Conservation (phyloP, 1,140 invertebrate genomes). For the Ceratina calcarata region DNA sequence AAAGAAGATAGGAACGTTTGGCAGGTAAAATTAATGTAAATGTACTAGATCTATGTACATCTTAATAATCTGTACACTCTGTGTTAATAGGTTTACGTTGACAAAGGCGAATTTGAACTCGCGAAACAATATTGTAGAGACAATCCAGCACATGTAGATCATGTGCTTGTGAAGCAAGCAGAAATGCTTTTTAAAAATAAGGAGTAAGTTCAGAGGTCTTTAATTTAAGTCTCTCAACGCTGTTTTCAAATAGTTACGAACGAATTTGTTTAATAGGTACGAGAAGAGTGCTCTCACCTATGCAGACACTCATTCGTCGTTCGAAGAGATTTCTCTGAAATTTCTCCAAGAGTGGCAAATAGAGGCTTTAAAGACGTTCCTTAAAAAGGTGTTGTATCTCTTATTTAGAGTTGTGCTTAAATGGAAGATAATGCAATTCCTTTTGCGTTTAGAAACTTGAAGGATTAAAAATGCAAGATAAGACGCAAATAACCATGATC, state of each 20-base stretch:
- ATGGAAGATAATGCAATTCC: not conserved
- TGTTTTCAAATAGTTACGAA: not conserved
- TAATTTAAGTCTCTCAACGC: too few species aligned
- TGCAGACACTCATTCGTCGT: conserved; percentile 94
- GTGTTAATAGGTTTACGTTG: conserved; percentile 87
- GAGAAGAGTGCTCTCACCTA: conserved; percentile 92
- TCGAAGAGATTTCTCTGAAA: conserved; percentile 96
- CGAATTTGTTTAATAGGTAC: conserved; percentile 79
- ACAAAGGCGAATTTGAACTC: conserved; percentile 92
- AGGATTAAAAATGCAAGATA: conserved; percentile 83
- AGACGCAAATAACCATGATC: conserved; percentile 94
- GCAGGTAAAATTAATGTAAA: conserved; percentile 80
- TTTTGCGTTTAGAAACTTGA: conserved; percentile 79
- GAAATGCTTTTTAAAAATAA: conserved; percentile 91
- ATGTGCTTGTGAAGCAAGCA: conserved; percentile 93
- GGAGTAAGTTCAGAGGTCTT: conserved; percentile 80
- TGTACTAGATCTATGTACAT: conserved; percentile 18
- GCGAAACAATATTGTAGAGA: conserved; percentile 91
- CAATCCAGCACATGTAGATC: conserved; percentile 90
- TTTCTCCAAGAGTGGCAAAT: conserved; percentile 92
- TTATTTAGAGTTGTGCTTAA: not conserved
- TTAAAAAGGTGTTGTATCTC: conserved; percentile 85
- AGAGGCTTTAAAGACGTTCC: conserved; percentile 92
- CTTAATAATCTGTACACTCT: conserved; percentile 67
- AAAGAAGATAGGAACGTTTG: conserved; percentile 94